Evolutionary conservation across 2,888 invertebrate genomes (phyloP).

Genomic region (Parascotia fuliginaria): DNA sequence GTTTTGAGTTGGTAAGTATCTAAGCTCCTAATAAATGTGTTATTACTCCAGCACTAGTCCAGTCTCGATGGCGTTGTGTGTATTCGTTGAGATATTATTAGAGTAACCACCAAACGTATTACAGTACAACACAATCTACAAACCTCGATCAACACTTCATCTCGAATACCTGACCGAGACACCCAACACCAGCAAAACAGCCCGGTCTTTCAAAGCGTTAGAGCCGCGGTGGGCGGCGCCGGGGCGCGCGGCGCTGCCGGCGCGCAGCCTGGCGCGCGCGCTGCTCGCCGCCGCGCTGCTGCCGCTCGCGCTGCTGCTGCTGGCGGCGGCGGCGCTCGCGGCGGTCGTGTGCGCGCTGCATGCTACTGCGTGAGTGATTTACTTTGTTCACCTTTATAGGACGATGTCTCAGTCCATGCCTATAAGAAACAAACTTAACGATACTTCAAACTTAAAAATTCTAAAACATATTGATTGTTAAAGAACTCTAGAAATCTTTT

Average conservation of each 20-base stretch:
- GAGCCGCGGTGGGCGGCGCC: slow-evolving; percentile 87
- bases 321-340: slow-evolving; percentile 88
- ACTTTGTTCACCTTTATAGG: too few species aligned
- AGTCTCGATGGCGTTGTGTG: too few species aligned
- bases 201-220: slow-evolving; percentile 44
- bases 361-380: slow-evolving; percentile 37
- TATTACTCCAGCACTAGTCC: too few species aligned
- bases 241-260: slow-evolving; percentile 81
- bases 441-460: too few species aligned
- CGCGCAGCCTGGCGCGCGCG: slow-evolving; percentile 89
- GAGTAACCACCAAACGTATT: neutral
- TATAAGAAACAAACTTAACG: too few species aligned
- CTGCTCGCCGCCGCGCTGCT: slow-evolving; percentile 89
- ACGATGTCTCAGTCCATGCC: too few species aligned
- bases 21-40: too few species aligned
- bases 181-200: slow-evolving; percentile 50
- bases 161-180: slow-evolving; percentile 68
- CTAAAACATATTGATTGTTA: too few species aligned
- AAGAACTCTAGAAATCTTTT: too few species aligned
- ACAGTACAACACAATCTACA: slow-evolving; percentile 78
- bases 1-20: slow-evolving; percentile 92
- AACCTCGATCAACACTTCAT: slow-evolving; percentile 62
- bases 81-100: too few species aligned
- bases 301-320: slow-evolving; percentile 88
- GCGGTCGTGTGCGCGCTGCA: slow-evolving; percentile 89